These are phyloP conservation scores for Gallinago undulata DNA, from an alignment of 2,113 vertebrate species.

Conservation along the genomic window DNA sequence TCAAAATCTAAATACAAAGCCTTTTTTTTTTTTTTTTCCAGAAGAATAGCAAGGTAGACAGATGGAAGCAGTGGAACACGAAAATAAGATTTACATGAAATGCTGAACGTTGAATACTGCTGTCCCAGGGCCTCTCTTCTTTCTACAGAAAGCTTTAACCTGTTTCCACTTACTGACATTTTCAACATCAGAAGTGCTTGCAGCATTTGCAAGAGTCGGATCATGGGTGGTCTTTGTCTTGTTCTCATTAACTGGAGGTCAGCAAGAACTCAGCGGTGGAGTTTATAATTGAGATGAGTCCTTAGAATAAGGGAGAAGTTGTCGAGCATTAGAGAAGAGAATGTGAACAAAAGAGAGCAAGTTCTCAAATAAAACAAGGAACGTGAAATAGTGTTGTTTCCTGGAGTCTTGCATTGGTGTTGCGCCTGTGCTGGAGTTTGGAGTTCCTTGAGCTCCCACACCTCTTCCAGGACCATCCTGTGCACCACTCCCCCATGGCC, in stretches of 20 bases:
- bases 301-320: background rate
- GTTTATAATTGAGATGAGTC: background rate
- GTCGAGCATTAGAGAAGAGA: background rate
- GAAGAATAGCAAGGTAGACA: background rate
- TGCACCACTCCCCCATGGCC: background rate
- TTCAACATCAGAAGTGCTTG: background rate
- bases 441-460: background rate
- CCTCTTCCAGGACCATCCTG: background rate
- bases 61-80: background rate
- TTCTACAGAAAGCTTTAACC: background rate
- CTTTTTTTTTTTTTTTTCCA: background rate
- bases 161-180: background rate
- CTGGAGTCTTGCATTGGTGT: background rate
- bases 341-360: background rate
- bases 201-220: background rate
- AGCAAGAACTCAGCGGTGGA: background rate
- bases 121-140: background rate
- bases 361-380: background rate
- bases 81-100: background rate
- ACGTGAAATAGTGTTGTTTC: background rate
- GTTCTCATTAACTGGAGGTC: slow-evolving; percentile 8
- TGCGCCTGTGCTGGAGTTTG: background rate
- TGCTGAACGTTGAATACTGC: background rate
- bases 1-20: background rate
- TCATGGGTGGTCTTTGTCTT: slow-evolving; percentile 23